Percentiles rank a stretch among this genome's conserved stretches.
Evolutionary conservation across 2,797 vertebrate genomes (phyloP).

Genomic region (Botia almorhae): DNA sequence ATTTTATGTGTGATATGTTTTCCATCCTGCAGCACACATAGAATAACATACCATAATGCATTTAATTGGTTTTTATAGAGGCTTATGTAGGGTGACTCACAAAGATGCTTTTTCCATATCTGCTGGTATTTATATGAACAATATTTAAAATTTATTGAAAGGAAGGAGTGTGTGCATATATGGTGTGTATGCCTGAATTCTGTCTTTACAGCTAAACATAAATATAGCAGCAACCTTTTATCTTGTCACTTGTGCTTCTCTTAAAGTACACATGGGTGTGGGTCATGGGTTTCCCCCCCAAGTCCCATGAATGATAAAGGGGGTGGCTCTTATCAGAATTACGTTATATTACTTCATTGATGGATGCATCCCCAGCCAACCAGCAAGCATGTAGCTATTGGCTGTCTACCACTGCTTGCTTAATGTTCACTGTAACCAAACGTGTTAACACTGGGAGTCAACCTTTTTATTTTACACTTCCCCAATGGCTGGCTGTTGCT

Average conservation of each 20-base stretch:
- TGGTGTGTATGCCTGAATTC: slow-evolving; percentile 52
- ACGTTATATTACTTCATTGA: slow-evolving; percentile 72
- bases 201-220: slow-evolving; percentile 54
- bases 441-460: slow-evolving; percentile 61
- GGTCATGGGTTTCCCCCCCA: slow-evolving; percentile 64
- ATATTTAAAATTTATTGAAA: slow-evolving; percentile 2
- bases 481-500: slow-evolving; percentile 68
- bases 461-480: slow-evolving; percentile 60
- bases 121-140: background rate
- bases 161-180: slow-evolving; percentile 23
- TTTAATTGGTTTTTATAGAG: background rate
- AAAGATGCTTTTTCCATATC: background rate
- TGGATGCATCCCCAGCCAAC: slow-evolving; percentile 67
- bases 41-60: background rate
- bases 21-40: background rate
- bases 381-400: slow-evolving; percentile 6
- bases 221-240: slow-evolving; percentile 51
- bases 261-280: slow-evolving; percentile 67
- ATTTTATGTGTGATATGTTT: slow-evolving; percentile 3
- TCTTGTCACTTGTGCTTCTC: slow-evolving; percentile 67
- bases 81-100: background rate
- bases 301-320: slow-evolving; percentile 68
- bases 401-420: slow-evolving; percentile 13
- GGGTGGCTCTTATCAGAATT: slow-evolving; percentile 70
- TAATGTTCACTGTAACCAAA: background rate